These are phyloP conservation scores for Hyla sarda DNA, from an alignment of 2,113 vertebrate genomes.

Conservation along the genomic window DNA sequence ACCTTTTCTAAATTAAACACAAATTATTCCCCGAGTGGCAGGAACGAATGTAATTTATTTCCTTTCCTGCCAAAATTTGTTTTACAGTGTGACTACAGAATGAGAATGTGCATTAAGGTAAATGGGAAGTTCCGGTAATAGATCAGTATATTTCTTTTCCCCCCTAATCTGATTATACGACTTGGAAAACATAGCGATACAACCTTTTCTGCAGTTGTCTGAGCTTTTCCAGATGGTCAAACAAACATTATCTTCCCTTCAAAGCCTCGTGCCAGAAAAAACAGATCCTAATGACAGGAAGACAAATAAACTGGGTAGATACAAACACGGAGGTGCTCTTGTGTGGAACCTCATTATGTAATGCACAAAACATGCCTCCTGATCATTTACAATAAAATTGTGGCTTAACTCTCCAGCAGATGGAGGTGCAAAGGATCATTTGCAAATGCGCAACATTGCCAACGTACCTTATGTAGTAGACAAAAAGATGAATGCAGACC, in stretches of 20 bases:
- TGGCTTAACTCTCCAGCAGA: neutral
- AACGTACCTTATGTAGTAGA: too few species aligned
- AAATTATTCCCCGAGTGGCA: slow-evolving; percentile 21
- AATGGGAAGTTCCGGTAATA: slow-evolving; percentile 32
- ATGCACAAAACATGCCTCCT: neutral
- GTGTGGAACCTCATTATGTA: neutral
- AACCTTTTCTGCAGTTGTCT: slow-evolving; percentile 5
- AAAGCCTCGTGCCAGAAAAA: neutral
- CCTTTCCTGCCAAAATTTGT: neutral
- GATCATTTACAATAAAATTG: neutral
- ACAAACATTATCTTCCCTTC: slow-evolving; percentile 28
- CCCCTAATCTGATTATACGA: slow-evolving; percentile 39
- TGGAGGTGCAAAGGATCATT: neutral
- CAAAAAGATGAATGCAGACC: too few species aligned
- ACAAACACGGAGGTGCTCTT: neutral
- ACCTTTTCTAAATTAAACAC: neutral
- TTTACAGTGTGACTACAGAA: slow-evolving; percentile 12
- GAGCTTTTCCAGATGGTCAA: slow-evolving; percentile 43
- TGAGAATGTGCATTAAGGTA: slow-evolving; percentile 28
- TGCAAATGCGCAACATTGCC: too few species aligned
- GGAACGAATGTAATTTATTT: slow-evolving; percentile 25
- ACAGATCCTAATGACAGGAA: slow-evolving; percentile 28
- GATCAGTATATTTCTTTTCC: slow-evolving; percentile 20
- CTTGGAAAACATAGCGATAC: slow-evolving; percentile 24
- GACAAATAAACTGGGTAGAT: slow-evolving; percentile 8